Evolutionary conservation across 2,797 vertebrate species (phyloP), one percentile per base, ranked within the genome.

Genomic region (Paramormyrops hopkinsi): DNA sequence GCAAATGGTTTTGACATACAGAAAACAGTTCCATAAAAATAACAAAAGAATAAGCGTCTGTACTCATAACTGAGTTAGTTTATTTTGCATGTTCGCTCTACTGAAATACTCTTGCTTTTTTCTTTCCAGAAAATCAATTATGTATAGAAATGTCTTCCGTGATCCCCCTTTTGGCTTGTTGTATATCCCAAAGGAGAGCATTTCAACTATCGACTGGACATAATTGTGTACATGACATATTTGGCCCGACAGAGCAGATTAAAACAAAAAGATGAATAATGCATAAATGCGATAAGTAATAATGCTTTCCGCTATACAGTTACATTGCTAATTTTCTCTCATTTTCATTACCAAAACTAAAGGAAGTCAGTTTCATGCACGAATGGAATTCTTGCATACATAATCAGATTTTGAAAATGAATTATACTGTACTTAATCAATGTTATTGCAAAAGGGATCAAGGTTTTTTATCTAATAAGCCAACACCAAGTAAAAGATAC

Each of bases 321-420:
- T 76, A 76, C 37, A 41, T 37, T 76, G 14, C 73, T 37, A 76
- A 37, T 84, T 84, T n/a, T 84, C 19, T 50, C 7, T 46, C 79
- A 84, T 84, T 84, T 76, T 22, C 79, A 84, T 84, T 84, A 84
- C 8, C 19, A 82, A 82, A 82, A 41, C 79, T 84, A 50, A 84
- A 46, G 41, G 79, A 84, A 50, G 41, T 22, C 79, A 84, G 79
- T 41, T 76, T 76, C 73, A 76, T 76, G 73, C 73, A 76, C 17
- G 33, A 11, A 50, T 50, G 79, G 41, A 84, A 48, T 22, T 22
- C 44, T 84, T 46, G 79, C 79, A 84, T 84, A n/a, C 22, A 50
- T 84, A 84, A 84, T 84, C 46, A 84, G 79, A 84, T 84, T 84
- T 84, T 5, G n/a, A 84, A 84, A 84, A 84, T 22, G 44, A 46